Evolutionary conservation across 30 jellyfish, hydroid and myxozoan genomes (phyloP), one percentile per base, ranked within the genome.

Genomic region (Turritopsis rubra): DNA sequence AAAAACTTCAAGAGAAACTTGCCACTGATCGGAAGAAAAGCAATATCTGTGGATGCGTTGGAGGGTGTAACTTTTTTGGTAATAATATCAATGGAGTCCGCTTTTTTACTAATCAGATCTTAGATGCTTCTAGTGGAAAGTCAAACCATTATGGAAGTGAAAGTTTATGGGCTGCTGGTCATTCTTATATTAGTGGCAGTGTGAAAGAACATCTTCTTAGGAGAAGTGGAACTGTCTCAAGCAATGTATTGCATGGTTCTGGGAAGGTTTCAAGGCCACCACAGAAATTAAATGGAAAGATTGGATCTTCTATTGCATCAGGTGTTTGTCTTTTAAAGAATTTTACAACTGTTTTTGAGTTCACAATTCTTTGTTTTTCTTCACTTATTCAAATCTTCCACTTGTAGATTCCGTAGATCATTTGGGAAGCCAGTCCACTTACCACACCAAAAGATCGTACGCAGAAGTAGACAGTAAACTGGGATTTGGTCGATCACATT

Each of bases 11-110:
- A 24, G 74, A 88, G 72, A 88, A 82, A 75, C 80, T 93, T 9
- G 85, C 96, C 5, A 80, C 93, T 7, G 99, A 93, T 76, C 96
- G 99, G 28, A 28, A 91, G 66, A 84, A 86, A 16, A 68, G 86
- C 8, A 81, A 73, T 21, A 93, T 88, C 19, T 93, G 99, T 79
- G 99, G 99, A 28, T 93, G 99, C 54, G 96, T 88, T 29, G 99
- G 99, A 7, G 99, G 99, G 3, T 93, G 97, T 66, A 66, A 84
- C 27, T 93, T 93, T 82, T 93, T 93, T 84, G 99, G 99, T 28
- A 85, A 81, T 66, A 93, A 93, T 66, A 89, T 82, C 71, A 93
- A 93, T 79, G 99, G 99, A 4, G 99, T 93, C 25, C 86, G 95
- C 1, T 93, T 93, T 79, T 93, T 93, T 81, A 85, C 99, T 18